Evolutionary conservation across 64 coral and sea anemone genomes (phyloP).

Genomic region (Montipora capricornis): DNA sequence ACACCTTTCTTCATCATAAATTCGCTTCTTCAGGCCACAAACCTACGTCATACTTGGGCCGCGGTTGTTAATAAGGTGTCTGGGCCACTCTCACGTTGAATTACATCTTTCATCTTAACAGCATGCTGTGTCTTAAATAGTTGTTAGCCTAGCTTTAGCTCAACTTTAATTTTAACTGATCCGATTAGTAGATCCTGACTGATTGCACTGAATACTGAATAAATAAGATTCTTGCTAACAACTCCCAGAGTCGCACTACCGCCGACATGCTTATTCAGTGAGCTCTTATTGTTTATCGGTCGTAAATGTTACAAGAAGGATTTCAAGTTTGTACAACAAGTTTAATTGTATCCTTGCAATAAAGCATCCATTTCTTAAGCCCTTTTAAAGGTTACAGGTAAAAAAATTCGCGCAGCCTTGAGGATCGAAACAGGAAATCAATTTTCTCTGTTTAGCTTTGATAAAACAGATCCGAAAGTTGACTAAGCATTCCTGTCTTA

Average conservation of each 20-base stretch:
- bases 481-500: background rate
- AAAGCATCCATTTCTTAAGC: background rate
- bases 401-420: background rate
- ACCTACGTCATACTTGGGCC: too few species aligned
- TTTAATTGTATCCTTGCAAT: background rate
- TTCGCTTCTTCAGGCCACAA: too few species aligned
- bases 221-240: background rate
- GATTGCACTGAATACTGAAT: background rate
- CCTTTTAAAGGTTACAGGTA: background rate
- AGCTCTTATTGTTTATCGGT: background rate
- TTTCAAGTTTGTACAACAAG: background rate
- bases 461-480: background rate
- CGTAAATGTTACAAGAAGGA: background rate
- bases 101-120: background rate
- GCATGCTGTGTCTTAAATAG: background rate
- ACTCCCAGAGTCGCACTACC: background rate
- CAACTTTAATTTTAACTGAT: background rate
- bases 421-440: background rate
- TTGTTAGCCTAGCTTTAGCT: background rate
- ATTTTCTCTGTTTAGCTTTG: background rate
- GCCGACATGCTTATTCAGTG: too few species aligned
- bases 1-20: too few species aligned
- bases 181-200: background rate
- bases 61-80: background rate
- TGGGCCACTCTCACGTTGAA: background rate